A percentile compares a stretch with the other conserved stretches of the same genome.
phyloP scores from a whole-genome alignment of 2,797 vertebrate species.

The Esox masquinongy region DNA sequence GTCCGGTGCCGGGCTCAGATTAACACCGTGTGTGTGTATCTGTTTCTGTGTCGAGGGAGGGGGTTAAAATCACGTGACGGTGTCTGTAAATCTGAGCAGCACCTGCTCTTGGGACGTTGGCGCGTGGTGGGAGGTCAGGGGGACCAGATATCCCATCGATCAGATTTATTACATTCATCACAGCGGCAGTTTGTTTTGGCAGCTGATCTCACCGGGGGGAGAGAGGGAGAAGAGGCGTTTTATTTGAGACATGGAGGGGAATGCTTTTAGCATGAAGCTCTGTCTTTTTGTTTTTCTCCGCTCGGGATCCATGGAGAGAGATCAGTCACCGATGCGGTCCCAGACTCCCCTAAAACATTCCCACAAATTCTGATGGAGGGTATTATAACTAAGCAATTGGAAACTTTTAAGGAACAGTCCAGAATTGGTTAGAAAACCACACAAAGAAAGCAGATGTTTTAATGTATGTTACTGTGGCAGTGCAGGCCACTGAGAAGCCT shows the following conservation, averaged over 20 bases:
- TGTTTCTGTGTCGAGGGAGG: slow-evolving; percentile 13
- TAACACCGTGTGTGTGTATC: slow-evolving; percentile 28
- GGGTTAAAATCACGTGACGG: slow-evolving; percentile 46
- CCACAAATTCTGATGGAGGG: slow-evolving; percentile 47
- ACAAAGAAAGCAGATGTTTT: slow-evolving; percentile 37
- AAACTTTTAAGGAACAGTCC: slow-evolving; percentile 37
- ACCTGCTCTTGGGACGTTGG: slow-evolving; percentile 72
- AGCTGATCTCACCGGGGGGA: slow-evolving; percentile 65
- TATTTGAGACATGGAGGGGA: slow-evolving; percentile 47
- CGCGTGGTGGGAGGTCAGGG: slow-evolving; percentile 74
- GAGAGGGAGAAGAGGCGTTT: slow-evolving; percentile 38
- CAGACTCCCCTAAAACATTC: slow-evolving; percentile 42
- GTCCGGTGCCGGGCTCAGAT: slow-evolving; percentile 36
- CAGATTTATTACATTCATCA: slow-evolving; percentile 76
- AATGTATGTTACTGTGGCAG: slow-evolving; percentile 33
- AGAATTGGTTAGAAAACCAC: slow-evolving; percentile 34
- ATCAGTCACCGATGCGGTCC: slow-evolving; percentile 46
- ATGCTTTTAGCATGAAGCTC: slow-evolving; percentile 56
- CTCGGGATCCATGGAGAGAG: slow-evolving; percentile 50
- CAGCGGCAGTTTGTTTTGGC: slow-evolving; percentile 76
- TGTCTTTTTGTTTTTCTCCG: slow-evolving; percentile 50
- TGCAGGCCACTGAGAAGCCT: slow-evolving; percentile 19
- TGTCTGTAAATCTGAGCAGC: slow-evolving; percentile 72
- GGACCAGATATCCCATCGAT: slow-evolving; percentile 68
- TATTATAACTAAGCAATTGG: slow-evolving; percentile 42